Evolutionary conservation across 2,113 vertebrate species (phyloP).

Genomic region (Varanus salvator): DNA sequence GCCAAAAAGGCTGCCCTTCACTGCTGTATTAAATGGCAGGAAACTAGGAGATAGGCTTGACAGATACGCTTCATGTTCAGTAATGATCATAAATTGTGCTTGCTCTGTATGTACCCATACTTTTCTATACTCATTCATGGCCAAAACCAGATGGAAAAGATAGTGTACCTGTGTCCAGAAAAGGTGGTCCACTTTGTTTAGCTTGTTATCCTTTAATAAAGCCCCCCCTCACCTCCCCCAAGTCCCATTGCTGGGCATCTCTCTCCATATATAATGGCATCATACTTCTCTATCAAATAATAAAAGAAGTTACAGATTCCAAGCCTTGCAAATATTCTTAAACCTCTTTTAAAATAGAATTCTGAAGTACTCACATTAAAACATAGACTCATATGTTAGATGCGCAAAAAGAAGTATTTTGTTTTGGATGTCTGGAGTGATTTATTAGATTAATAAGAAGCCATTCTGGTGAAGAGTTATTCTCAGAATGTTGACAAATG

Average conservation of each 20-base stretch:
- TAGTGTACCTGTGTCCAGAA: too few species aligned
- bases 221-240: neutral
- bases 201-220: too few species aligned
- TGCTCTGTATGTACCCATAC: too few species aligned
- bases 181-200: too few species aligned
- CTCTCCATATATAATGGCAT: neutral
- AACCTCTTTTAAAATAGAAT: neutral
- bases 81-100: too few species aligned
- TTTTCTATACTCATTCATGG: too few species aligned
- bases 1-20: too few species aligned
- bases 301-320: neutral
- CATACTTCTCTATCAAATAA: neutral
- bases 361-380: neutral
- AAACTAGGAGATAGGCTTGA: too few species aligned
- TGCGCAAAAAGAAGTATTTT: conserved; percentile 2
- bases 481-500: conserved; percentile 49
- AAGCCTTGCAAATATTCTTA: accelerated
- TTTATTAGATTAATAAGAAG: conserved; percentile 63
- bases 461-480: conserved; percentile 28
- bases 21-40: too few species aligned
- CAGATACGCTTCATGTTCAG: too few species aligned
- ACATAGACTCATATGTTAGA: conserved; percentile 1
- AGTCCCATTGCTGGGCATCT: too few species aligned
- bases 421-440: conserved; percentile 33
- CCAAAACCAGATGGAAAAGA: too few species aligned